These are phyloP conservation scores for Sakesphorus luctuosus DNA, from an alignment of 2,113 vertebrate species.

Conservation along the genomic window DNA sequence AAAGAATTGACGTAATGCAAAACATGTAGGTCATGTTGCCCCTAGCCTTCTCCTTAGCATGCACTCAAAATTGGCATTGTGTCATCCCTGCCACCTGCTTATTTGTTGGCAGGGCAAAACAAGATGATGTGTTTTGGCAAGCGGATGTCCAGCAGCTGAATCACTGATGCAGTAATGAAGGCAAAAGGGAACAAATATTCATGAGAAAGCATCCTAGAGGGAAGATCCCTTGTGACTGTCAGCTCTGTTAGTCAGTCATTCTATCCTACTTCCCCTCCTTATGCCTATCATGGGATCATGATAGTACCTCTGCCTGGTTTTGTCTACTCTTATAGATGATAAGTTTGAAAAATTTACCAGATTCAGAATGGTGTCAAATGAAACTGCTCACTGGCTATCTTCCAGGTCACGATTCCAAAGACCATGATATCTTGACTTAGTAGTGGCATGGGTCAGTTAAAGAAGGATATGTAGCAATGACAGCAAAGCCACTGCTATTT, in stretches of 20 bases:
- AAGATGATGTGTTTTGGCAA: conserved; percentile 33
- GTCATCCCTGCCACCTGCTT: conserved; percentile 22
- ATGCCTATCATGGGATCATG: neutral
- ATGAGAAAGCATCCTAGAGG: neutral
- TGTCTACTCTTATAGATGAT: neutral
- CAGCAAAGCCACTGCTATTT: neutral
- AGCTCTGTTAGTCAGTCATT: neutral
- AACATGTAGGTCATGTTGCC: conserved; percentile 5
- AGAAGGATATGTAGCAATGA: neutral
- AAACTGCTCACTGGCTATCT: neutral
- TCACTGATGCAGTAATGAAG: neutral
- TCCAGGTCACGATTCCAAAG: neutral
- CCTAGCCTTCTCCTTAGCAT: neutral
- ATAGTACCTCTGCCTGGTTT: neutral
- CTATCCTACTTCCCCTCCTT: neutral
- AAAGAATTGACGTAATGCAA: neutral
- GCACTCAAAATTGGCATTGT: neutral
- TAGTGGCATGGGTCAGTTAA: neutral
- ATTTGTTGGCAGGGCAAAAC: neutral
- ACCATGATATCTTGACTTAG: neutral
- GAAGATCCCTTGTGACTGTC: neutral
- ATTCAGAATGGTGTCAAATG: neutral
- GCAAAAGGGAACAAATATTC: neutral
- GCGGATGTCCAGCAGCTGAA: neutral
- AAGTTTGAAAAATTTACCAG: neutral